Evolutionary conservation across 1,140 invertebrate genomes (phyloP), one percentile per base, ranked within the genome.

Genomic region (Aphelinus certus): DNA sequence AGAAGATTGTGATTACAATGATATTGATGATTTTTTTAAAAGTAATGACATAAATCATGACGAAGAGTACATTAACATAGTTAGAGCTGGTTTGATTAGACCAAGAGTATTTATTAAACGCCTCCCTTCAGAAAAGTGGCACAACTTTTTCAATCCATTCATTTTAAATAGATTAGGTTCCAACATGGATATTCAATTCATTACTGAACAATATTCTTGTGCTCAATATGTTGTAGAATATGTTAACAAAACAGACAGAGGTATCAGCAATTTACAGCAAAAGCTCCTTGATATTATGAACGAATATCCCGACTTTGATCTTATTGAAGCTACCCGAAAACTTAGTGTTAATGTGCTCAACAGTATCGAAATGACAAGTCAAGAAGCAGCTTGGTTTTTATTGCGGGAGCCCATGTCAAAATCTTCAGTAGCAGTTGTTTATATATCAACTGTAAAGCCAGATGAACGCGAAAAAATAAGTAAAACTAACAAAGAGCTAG

Each of bases 331-430:
- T 7, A 84, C 80, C 0, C 81, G 71, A 62, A 78, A 80, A 77
- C 78, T 87, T 45, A 83, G 83, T 77, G 55, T 82, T 45, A 83
- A 87, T 77, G 71, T 87, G 10, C 77, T 87, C 47, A 86, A 86
- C 45, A 76, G 78, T 76, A 81, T 85, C 66, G 86, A 87, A 67
- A 86, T 86, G 76, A 79, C 82, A 71, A 79, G 81, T 2, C 86
- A 87, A 81, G 86, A 87, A 82, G 86, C 85, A 69, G 87, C 85
- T 63, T 87, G 85, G 84, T 87, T 83, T 82, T 55, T 87, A n/a
- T 67, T 83, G 67, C 47, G 76, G 3, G 69, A 79, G 53, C 78
- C 77, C 46, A 81, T 82, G 79, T 77, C 72, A 10, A 80, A 79
- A 78, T 45, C 9, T 26, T 82, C 77, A 7, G 48, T 61, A 7